phyloP scores from a whole-genome alignment of 2,797 vertebrate species.

The Tragopan temminckii region DNA sequence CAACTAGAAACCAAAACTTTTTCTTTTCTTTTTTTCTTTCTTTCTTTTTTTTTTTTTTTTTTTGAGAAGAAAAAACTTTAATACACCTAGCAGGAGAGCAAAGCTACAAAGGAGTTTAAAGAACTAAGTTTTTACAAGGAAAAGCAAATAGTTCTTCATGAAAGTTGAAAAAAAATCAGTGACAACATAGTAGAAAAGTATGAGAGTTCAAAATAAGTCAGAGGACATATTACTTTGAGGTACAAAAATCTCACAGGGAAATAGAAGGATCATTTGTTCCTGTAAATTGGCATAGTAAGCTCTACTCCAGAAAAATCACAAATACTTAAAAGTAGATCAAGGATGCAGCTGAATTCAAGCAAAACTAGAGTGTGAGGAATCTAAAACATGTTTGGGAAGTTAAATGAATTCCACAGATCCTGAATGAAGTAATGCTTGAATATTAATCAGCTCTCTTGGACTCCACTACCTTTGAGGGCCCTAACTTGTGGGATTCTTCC shows the following conservation, averaged over 20 bases:
- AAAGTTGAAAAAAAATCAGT: slow-evolving; percentile 43
- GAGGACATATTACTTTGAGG: slow-evolving; percentile 59
- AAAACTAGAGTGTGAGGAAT: slow-evolving; percentile 1
- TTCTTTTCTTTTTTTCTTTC: slow-evolving; percentile 6
- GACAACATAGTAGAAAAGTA: slow-evolving; percentile 24
- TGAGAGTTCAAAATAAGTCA: slow-evolving; percentile 38
- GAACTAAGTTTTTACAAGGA: slow-evolving; percentile 27
- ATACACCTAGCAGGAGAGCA: neutral
- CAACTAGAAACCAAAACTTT: neutral
- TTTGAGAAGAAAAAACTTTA: neutral
- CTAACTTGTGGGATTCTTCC: neutral
- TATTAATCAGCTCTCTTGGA: neutral
- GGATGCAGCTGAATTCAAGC: slow-evolving; percentile 26
- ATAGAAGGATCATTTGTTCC: slow-evolving; percentile 53
- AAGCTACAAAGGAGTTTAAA: neutral
- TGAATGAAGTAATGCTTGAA: neutral
- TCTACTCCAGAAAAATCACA: slow-evolving; percentile 53
- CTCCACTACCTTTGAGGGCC: neutral
- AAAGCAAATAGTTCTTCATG: slow-evolving; percentile 13
- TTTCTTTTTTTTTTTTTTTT: slow-evolving; percentile 11
- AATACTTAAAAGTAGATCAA: slow-evolving; percentile 53
- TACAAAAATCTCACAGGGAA: slow-evolving; percentile 50
- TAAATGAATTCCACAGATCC: neutral
- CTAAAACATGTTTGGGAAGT: slow-evolving; percentile 8
- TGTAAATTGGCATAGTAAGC: slow-evolving; percentile 51